phyloP scores from a whole-genome alignment of 2,797 vertebrate genomes.

The Macropus fuliginosus region DNA sequence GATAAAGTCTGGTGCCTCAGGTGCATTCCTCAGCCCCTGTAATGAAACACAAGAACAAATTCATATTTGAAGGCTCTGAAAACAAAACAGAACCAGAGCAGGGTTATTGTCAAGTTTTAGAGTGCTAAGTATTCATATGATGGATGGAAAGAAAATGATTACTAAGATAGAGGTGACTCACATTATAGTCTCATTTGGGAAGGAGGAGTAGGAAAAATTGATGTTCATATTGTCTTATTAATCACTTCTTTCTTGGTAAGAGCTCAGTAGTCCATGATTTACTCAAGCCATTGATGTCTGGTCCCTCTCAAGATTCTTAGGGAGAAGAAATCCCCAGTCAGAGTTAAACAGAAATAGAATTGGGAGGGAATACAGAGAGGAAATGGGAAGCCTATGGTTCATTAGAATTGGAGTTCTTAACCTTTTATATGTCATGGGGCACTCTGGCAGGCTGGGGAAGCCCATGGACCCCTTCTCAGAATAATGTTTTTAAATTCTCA shows the following conservation, averaged over 20 bases:
- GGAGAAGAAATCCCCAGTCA: neutral
- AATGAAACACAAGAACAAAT: neutral
- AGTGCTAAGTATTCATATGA: conserved; percentile 50
- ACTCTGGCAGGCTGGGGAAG: neutral
- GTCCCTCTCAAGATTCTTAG: neutral
- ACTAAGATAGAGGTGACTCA: conserved; percentile 70
- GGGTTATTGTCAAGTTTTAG: conserved; percentile 34
- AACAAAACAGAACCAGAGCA: neutral
- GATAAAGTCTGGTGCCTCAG: conserved; percentile 3
- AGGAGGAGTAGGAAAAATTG: conserved; percentile 65
- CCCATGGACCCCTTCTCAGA: neutral
- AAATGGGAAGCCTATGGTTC: neutral
- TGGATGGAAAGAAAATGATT: neutral
- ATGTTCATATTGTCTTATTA: neutral
- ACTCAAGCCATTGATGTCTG: neutral
- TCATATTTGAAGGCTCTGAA: neutral
- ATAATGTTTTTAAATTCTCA: neutral
- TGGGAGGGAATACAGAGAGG: neutral
- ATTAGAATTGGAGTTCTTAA: neutral
- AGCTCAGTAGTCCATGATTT: neutral
- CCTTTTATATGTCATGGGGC: neutral
- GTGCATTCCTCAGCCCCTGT: neutral
- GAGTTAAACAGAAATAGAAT: neutral
- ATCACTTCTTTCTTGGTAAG: neutral
- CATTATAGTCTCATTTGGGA: conserved; percentile 68